These are phyloP conservation scores for Psittacula echo DNA, from an alignment of 2,797 vertebrate genomes.

Conservation along the genomic window DNA sequence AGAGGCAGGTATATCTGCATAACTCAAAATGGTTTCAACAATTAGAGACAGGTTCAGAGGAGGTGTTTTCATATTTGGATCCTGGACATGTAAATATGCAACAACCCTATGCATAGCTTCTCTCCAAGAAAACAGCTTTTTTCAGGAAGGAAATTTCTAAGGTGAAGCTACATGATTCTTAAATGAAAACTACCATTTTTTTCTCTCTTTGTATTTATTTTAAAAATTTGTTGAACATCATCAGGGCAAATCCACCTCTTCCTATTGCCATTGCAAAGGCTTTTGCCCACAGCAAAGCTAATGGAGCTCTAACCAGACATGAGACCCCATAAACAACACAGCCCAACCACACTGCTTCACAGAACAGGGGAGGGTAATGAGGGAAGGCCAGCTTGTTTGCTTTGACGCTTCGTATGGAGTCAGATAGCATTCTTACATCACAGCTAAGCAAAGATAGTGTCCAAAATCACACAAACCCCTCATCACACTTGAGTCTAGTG, in stretches of 20 bases:
- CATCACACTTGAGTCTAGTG: background rate
- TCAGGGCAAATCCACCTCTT: background rate
- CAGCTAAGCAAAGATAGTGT: background rate
- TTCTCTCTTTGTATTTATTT: background rate
- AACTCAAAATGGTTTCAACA: background rate
- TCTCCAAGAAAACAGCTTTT: background rate
- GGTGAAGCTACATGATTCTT: background rate
- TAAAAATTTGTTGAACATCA: background rate
- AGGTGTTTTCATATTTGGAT: background rate
- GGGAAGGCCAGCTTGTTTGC: background rate
- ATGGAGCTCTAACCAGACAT: background rate
- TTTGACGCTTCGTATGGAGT: background rate
- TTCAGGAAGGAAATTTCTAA: background rate
- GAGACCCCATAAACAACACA: background rate
- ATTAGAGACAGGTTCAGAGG: background rate
- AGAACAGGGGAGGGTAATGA: background rate
- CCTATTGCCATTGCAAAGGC: background rate
- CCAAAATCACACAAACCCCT: background rate
- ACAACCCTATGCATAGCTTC: background rate
- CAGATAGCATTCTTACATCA: background rate
- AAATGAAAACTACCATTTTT: background rate
- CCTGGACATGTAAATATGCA: background rate
- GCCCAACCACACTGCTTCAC: background rate
- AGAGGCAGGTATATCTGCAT: background rate
- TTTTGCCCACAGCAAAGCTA: background rate